Percentiles rank a stretch among this genome's conserved stretches.
Evolutionary conservation across 2,797 vertebrate species (phyloP).

Genomic region (Orientallactaga sibirica): DNA sequence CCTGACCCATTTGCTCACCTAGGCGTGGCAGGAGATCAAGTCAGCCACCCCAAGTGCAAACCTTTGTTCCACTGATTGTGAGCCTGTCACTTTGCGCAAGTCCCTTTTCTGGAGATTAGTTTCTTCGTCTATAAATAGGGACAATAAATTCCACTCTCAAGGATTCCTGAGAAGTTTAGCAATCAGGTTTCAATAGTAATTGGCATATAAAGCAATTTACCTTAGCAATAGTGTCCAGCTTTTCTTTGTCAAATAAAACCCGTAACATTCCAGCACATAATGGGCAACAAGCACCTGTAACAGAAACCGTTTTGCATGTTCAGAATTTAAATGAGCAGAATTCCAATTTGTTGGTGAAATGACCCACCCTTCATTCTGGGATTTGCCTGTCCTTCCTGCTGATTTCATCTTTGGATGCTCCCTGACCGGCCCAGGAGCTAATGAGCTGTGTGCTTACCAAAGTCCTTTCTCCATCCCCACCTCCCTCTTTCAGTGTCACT

Average conservation of each 20-base stretch:
- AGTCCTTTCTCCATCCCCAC: background rate
- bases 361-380: background rate
- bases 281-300: conserved; percentile 96
- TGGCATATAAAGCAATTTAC: conserved; percentile 85
- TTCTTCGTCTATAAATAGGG: conserved; percentile 12
- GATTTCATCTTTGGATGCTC: background rate
- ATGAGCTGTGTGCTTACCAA: background rate
- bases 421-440: background rate
- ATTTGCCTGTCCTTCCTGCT: background rate
- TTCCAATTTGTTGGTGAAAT: conserved; percentile 1
- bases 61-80: background rate
- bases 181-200: background rate
- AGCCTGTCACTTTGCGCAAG: background rate
- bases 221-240: conserved; percentile 96
- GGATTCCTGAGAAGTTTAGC: conserved; percentile 21
- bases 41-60: background rate
- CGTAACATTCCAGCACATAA: conserved; percentile 97
- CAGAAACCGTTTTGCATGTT: conserved; percentile 63
- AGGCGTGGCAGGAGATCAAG: background rate
- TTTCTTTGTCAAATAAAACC: conserved; percentile 96
- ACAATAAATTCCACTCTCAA: background rate
- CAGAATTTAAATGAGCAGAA: conserved; percentile 61
- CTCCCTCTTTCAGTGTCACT: background rate
- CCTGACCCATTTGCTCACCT: background rate
- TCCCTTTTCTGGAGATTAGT: background rate